Evolutionary conservation across 1,140 invertebrate genomes (phyloP), one percentile per base, ranked within the genome.

Genomic region (Drosophila nannoptera): DNA sequence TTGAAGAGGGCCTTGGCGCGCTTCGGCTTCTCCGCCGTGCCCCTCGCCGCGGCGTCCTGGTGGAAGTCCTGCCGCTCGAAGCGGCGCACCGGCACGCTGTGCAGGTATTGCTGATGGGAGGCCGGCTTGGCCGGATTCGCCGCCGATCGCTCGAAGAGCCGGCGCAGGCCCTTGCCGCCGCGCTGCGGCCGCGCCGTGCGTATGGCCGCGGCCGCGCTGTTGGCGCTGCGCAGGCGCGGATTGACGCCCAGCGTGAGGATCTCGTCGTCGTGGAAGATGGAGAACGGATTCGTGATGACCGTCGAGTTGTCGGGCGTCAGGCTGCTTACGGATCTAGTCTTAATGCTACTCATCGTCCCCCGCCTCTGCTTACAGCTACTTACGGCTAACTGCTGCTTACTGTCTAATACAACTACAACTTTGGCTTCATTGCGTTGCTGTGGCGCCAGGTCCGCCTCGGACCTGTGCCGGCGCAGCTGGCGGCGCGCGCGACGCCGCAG

Each of bases 351-450:
- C 48, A 45, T 71, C 48, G 49, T 66, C 59, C 52, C 69, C 40
- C 35, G 42, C 59, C 52, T 64, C 40, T 42, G 42, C 35, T 58
- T 82, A 78, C 46, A 40, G 42, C 62, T 80, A 77, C 73, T 86
- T 84, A 84, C 50, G 49, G 75, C 74, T 88, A 88, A 54, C 40
- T 76, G 62, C 61, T 83, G 78, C 80, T 88, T 88, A 88, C 78
- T 84, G 61, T 82, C 84, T 87, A 88, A 68, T 82, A 88, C 80
- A 87, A 86, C 87, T 88, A 88, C 87, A 80, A 82, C 77, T 82
- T 87, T 88, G 73, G 82, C 86, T 82, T 87, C 86, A 87, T 66
- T 73, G 74, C 81, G 66, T 71, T 84, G 60, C 48, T 75, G 69
- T 58, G 9, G 9, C 33, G 56, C 7, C 52, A 86, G 50, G 55